phyloP scores from a whole-genome alignment of 2,797 vertebrate species.

The Malacoctenus gilli region DNA sequence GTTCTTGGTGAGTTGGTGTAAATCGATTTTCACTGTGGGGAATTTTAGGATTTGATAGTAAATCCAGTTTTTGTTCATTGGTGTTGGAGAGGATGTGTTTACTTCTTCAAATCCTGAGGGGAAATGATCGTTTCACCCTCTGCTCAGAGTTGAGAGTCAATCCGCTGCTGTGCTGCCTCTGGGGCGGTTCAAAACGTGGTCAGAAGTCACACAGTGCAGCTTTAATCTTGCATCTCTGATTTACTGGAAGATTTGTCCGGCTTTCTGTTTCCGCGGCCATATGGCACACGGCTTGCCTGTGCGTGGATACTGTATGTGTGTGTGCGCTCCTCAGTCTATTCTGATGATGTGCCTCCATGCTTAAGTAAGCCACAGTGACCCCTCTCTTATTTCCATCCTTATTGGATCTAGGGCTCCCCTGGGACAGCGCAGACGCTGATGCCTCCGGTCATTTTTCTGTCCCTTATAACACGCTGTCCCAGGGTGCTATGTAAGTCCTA shows the following conservation, averaged over 20 bases:
- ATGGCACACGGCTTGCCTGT: background rate
- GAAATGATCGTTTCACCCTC: conserved; percentile 8
- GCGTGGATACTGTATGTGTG: conserved; percentile 6
- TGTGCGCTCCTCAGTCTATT: conserved; percentile 17
- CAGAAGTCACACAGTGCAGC: background rate
- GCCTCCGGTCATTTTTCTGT: conserved; percentile 68
- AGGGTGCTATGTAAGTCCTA: conserved; percentile 69
- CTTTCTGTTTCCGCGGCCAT: conserved; percentile 3
- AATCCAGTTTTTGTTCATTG: background rate
- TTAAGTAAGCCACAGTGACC: conserved; percentile 59
- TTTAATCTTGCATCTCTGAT: conserved; percentile 22
- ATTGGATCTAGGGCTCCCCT: conserved; percentile 68
- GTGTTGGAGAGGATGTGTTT: too few relatives aligned
- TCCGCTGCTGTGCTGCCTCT: conserved; percentile 5
- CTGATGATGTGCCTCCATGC: conserved; percentile 39
- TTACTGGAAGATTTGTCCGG: conserved; percentile 6
- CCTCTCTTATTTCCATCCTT: conserved; percentile 64
- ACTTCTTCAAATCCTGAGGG: background rate
- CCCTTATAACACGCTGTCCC: conserved; percentile 66
- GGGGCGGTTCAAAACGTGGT: background rate
- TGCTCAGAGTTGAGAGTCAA: conserved; percentile 24
- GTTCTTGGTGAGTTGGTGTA: too few relatives aligned
- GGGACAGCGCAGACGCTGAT: conserved; percentile 57
- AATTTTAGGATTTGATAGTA: too few relatives aligned
- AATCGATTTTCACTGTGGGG: too few relatives aligned